These are phyloP conservation scores for Anhinga rufa DNA, from an alignment of 2,113 vertebrate genomes.

Conservation along the genomic window DNA sequence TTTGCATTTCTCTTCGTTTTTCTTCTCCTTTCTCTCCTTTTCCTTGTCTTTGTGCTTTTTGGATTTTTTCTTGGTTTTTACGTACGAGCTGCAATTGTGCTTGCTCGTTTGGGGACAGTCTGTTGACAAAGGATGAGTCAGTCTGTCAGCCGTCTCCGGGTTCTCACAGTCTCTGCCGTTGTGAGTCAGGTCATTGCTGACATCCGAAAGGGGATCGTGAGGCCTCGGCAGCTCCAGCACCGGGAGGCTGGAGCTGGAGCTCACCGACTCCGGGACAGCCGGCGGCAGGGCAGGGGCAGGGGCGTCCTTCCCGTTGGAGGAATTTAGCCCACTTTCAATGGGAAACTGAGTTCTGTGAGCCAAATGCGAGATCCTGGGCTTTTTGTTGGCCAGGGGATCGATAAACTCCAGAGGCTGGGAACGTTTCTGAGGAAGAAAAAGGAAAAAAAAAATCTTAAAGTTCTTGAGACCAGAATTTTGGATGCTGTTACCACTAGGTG, in stretches of 20 bases:
- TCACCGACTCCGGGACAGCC: neutral
- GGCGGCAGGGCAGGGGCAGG: slow-evolving; percentile 14
- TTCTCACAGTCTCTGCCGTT: slow-evolving; percentile 84
- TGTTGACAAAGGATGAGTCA: slow-evolving; percentile 60
- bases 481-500: slow-evolving; percentile 11
- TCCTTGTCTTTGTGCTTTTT: slow-evolving; percentile 97
- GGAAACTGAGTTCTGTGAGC: slow-evolving; percentile 81
- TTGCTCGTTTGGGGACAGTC: slow-evolving; percentile 65
- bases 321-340: no score
- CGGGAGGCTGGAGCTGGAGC: slow-evolving; percentile 68
- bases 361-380: slow-evolving; percentile 89
- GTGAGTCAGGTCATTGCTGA: slow-evolving; percentile 88
- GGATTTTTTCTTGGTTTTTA: slow-evolving; percentile 87
- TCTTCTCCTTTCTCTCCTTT: slow-evolving; percentile 83
- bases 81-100: slow-evolving; percentile 63
- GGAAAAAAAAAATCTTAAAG: neutral
- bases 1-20: slow-evolving; percentile 61
- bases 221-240: slow-evolving; percentile 77
- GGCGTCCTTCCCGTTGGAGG: slow-evolving; percentile 77
- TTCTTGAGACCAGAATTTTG: neutral
- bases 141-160: slow-evolving; percentile 72
- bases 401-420: slow-evolving; percentile 83
- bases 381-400: slow-evolving; percentile 90
- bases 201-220: slow-evolving; percentile 85
- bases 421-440: slow-evolving; percentile 79